phyloP scores from a whole-genome alignment of 2,113 vertebrate species.

The Nibea albiflora region DNA sequence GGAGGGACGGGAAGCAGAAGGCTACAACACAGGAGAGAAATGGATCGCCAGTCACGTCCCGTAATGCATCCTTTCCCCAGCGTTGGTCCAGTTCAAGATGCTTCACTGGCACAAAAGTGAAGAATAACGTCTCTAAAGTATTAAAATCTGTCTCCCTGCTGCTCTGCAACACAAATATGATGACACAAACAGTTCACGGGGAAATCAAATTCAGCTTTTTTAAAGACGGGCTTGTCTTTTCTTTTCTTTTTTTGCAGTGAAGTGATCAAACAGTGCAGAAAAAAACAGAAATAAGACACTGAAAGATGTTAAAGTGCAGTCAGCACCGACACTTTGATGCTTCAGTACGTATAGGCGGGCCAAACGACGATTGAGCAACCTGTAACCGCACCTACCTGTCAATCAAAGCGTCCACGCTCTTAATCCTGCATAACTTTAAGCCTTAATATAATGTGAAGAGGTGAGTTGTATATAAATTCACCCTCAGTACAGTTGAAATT shows the following conservation, averaged over 20 bases:
- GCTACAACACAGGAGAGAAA: slow-evolving; percentile 52
- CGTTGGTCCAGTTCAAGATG: slow-evolving; percentile 18
- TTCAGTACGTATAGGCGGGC: too few species aligned
- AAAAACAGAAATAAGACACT: background rate
- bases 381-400: too few species aligned
- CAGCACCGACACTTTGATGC: background rate
- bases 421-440: too few species aligned
- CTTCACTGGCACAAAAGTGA: slow-evolving; percentile 24
- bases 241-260: slow-evolving; percentile 1
- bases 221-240: background rate
- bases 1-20: slow-evolving; percentile 65
- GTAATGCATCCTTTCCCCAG: background rate
- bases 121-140: slow-evolving; percentile 32
- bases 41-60: slow-evolving; percentile 46
- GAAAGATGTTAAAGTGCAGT: background rate
- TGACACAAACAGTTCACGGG: slow-evolving; percentile 14
- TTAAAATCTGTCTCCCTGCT: slow-evolving; percentile 25
- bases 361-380: too few species aligned
- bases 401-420: too few species aligned
- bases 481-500: too few species aligned
- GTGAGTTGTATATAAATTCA: too few species aligned
- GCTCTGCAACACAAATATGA: slow-evolving; percentile 31
- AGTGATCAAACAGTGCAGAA: slow-evolving; percentile 8
- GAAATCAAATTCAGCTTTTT: slow-evolving; percentile 41
- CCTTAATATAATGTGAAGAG: too few species aligned